Evolutionary conservation across 2,113 vertebrate species (phyloP).

Genomic region (Heterotilapia buettikoferi): DNA sequence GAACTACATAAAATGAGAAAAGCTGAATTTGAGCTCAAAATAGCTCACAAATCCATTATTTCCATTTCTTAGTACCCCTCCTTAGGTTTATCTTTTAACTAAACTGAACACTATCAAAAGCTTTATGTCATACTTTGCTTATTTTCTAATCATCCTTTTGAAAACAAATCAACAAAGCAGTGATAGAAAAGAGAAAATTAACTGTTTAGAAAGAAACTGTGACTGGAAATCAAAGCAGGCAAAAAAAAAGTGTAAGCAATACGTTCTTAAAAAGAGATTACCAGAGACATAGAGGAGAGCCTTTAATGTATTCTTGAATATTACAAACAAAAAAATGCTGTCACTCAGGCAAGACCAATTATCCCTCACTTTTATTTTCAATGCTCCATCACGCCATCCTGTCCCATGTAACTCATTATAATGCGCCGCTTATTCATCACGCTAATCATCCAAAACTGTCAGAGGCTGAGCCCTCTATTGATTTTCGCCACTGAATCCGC

Average conservation of each 20-base stretch:
- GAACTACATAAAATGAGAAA: background rate
- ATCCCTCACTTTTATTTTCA: background rate
- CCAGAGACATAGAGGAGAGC: background rate
- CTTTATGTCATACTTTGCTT: background rate
- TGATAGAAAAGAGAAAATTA: background rate
- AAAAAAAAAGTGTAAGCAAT: background rate
- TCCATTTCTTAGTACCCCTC: background rate
- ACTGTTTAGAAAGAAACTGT: background rate
- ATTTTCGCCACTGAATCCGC: background rate
- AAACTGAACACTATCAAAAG: background rate
- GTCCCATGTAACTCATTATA: slow-evolving; percentile 14
- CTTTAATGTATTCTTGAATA: background rate
- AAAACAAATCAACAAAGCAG: background rate
- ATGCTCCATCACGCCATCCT: background rate
- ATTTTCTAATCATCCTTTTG: background rate
- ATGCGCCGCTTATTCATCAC: background rate
- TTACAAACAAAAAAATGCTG: background rate
- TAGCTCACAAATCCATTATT: background rate
- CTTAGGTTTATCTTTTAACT: background rate
- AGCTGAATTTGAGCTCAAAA: background rate
- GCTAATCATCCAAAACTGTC: background rate
- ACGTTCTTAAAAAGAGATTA: background rate
- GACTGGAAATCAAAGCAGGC: background rate
- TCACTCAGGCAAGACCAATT: background rate
- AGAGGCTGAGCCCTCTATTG: background rate